Evolutionary conservation across 92 coral and sea anemone genomes (phyloP).

Genomic region (Umimayanthus chanpuru): DNA sequence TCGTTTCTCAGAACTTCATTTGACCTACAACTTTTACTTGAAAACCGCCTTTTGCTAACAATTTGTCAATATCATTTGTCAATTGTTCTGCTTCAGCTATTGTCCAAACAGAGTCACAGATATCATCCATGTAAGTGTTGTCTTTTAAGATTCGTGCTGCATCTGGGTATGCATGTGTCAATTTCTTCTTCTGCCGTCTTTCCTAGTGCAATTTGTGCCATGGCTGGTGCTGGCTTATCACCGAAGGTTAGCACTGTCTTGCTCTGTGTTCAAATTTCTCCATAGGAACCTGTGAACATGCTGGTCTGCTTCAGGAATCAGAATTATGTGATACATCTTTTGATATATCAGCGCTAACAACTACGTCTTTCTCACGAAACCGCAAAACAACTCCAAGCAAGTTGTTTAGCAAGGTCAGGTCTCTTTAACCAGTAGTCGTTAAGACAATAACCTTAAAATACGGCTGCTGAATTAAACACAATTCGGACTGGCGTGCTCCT

Average conservation of each 20-base stretch:
- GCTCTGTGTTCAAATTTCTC: constrained; percentile 42
- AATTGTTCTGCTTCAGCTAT: constrained; percentile 54
- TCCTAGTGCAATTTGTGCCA: constrained; percentile 67
- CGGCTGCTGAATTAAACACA: constrained; percentile 60
- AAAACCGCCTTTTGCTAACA: constrained; percentile 49
- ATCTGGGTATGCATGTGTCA: constrained; percentile 39
- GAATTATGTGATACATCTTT: constrained; percentile 59
- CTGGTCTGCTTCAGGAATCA: constrained; percentile 52
- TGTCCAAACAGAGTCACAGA: constrained; percentile 64
- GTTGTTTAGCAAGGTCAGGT: constrained; percentile 52
- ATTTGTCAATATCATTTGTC: constrained; percentile 62
- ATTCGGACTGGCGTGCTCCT: constrained; percentile 64
- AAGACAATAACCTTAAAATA: constrained; percentile 50
- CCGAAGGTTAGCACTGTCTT: constrained; percentile 67
- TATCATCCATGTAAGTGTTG: constrained; percentile 72
- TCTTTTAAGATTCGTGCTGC: constrained; percentile 63
- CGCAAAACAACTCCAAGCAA: constrained; percentile 60
- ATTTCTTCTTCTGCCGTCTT: constrained; percentile 61
- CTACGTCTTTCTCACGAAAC: constrained; percentile 65
- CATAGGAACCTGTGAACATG: constrained; percentile 56
- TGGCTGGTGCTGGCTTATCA: constrained; percentile 76
- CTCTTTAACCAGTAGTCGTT: constrained; percentile 70
- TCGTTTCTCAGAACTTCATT: constrained; percentile 1
- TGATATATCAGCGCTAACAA: constrained; percentile 56
- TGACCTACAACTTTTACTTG: constrained; percentile 39